Percentiles rank a stretch among this genome's conserved stretches.
Evolutionary conservation across 2,113 vertebrate species (phyloP).

Genomic region (Suricata suricatta): DNA sequence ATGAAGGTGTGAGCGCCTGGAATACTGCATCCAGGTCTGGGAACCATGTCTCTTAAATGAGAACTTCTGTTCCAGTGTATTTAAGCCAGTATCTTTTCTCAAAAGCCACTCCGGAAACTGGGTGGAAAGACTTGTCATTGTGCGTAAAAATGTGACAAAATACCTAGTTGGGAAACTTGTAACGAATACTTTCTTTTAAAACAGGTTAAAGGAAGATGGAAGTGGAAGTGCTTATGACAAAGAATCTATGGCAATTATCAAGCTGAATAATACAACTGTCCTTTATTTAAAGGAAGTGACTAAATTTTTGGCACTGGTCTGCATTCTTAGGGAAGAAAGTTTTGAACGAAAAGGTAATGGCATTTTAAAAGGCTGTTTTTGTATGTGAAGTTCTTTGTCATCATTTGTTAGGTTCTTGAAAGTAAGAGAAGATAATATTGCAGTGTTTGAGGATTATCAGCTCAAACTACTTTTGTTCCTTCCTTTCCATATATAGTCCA

Average conservation of each 20-base stretch:
- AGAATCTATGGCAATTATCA: slow-evolving; percentile 99
- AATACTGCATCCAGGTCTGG: not conserved
- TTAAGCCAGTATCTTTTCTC: not conserved
- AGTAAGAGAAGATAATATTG: not conserved
- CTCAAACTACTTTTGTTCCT: not conserved
- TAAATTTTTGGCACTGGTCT: slow-evolving; percentile 98
- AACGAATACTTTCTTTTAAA: slow-evolving; percentile 60
- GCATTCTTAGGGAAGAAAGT: slow-evolving; percentile 99
- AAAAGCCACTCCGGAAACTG: not conserved
- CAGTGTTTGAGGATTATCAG: not conserved
- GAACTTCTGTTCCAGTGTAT: not conserved
- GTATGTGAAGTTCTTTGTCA: slow-evolving; percentile 1
- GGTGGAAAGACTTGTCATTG: slow-evolving; percentile 9
- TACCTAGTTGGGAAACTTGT: not conserved
- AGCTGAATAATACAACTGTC: slow-evolving; percentile 99
- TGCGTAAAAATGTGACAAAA: slow-evolving; percentile 21
- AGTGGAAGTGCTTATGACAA: slow-evolving; percentile 99
- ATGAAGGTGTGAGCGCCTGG: not conserved
- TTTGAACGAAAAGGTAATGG: slow-evolving; percentile 98
- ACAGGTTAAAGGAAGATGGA: slow-evolving; percentile 97
- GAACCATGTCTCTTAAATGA: not conserved
- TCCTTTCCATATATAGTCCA: not conserved
- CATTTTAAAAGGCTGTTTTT: not conserved
- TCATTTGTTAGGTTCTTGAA: slow-evolving; percentile 48
- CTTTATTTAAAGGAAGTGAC: slow-evolving; percentile 99